Conservation (phyloP, 1,140 invertebrate genomes). For the Drosophila saltans region DNA sequence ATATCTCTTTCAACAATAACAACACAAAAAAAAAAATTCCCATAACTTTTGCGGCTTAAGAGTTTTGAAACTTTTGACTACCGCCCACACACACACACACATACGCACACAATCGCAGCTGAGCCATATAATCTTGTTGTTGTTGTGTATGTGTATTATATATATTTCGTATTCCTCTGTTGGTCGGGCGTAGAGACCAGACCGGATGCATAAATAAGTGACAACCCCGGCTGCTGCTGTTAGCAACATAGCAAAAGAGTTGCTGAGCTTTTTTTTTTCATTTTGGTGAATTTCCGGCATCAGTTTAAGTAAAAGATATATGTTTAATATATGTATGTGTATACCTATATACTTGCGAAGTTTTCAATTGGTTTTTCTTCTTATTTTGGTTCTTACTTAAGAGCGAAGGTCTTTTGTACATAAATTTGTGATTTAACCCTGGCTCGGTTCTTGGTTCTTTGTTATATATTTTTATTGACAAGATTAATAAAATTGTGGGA, state of each 20-base stretch:
- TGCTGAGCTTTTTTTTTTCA: slow-evolving; percentile 27
- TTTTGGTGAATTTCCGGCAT: slow-evolving; percentile 60
- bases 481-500: slow-evolving; percentile 2
- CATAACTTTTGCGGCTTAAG: slow-evolving; percentile 2
- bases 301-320: slow-evolving; percentile 49
- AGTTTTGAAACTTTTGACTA: slow-evolving; percentile 29
- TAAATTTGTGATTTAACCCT: not conserved
- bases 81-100: slow-evolving; percentile 15
- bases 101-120: slow-evolving; percentile 17
- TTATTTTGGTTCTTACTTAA: not conserved
- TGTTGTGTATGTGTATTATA: slow-evolving; percentile 36
- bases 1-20: slow-evolving; percentile 4
- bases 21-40: not conserved
- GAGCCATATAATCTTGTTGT: slow-evolving; percentile 57
- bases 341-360: slow-evolving; percentile 6
- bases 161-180: slow-evolving; percentile 34
- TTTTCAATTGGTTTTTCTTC: slow-evolving; percentile 5
- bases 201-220: slow-evolving; percentile 79
- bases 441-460: not conserved
- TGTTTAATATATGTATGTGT: slow-evolving; percentile 23
- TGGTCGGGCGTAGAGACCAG: slow-evolving; percentile 13
- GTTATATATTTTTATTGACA: not conserved
- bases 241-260: slow-evolving; percentile 17
- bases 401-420: not conserved
- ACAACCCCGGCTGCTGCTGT: slow-evolving; percentile 51